A percentile compares a stretch with the other conserved stretches of the same genome.
These are phyloP conservation scores for Planococcus citri DNA, from an alignment of 1,140 invertebrate species.

Conservation along the genomic window DNA sequence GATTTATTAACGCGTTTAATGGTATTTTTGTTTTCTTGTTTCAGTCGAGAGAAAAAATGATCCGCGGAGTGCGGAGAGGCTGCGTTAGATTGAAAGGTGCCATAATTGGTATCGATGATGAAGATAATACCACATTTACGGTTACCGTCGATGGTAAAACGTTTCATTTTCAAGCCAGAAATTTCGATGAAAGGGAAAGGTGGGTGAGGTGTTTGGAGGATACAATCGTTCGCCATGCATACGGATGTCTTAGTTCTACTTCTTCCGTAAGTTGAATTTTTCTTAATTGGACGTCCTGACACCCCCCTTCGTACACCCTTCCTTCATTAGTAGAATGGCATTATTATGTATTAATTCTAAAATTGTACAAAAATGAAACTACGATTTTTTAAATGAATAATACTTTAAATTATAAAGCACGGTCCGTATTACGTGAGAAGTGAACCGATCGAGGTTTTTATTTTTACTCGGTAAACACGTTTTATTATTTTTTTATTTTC, in stretches of 20 bases:
- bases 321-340: too few relatives aligned
- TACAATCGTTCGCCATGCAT: conserved; percentile 73
- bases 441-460: too few relatives aligned
- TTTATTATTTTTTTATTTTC: conserved; percentile 23
- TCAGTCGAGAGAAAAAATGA: conserved; percentile 98
- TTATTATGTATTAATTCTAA: too few relatives aligned
- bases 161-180: conserved; percentile 93
- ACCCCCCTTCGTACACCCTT: too few relatives aligned
- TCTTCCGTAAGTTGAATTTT: conserved; percentile 9
- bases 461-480: not conserved
- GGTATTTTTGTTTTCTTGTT: conserved; percentile 32
- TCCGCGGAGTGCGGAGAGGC: conserved; percentile 83
- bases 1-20: too few relatives aligned
- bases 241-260: conserved; percentile 30
- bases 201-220: conserved; percentile 93
- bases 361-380: too few relatives aligned
- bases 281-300: too few relatives aligned
- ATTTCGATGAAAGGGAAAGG: conserved; percentile 82
- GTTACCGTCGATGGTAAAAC: conserved; percentile 98
- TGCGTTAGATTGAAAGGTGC: conserved; percentile 89
- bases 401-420: too few relatives aligned
- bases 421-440: too few relatives aligned
- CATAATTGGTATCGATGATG: conserved; percentile 96
- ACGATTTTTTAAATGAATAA: too few relatives aligned
- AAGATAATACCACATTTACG: conserved; percentile 97